Evolutionary conservation across 1,140 invertebrate species (phyloP), one percentile per base, ranked within the genome.

Genomic region (Trichogramma pretiosum): DNA sequence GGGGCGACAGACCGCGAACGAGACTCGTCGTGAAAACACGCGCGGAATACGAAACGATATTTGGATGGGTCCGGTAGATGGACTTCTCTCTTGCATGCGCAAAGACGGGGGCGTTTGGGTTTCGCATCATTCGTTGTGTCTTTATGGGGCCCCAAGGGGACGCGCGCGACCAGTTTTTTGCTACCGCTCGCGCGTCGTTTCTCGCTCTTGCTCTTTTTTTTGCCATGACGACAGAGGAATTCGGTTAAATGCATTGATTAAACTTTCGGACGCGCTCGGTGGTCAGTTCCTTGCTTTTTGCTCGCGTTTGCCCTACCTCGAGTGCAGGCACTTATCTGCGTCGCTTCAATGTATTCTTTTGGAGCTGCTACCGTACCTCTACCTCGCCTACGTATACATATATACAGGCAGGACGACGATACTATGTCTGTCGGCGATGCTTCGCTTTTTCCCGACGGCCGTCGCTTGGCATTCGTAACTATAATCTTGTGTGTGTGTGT

Each of bases 171-270:
- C 48, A 52, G 50, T 67, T 71, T 71, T 70, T 70, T 67, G 63
- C 54, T 38, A 45, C 45, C 46, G 58, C 60, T 60, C 57, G 58
- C 58, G 61, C 61, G 5, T n/a, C n/a, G n/a, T n/a, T n/a, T n/a
- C n/a, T n/a, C n/a, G n/a, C n/a, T 5, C 61, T 61, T 58, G 61
- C 59, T 62, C 70, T 72, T 72, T 69, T 72, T 72, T 72, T 61
- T 65, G 56, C 61, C 66, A 68, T 68, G 67, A 43, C 24, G 48
- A 45, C 48, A 40, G 10, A 45, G 64, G 69, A 72, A 70, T 72
- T 70, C 69, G 62, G 64, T 61, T 70, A 72, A 72, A 72, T 70
- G 67, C 67, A 72, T 72, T 70, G 68, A 72, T 72, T 72, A 70
- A 70, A 65, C 62, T 59, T 45, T 59, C 60, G 63, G 54, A 59